phyloP scores from a whole-genome alignment of 2,113 vertebrate species.

The Anoplopoma fimbria region DNA sequence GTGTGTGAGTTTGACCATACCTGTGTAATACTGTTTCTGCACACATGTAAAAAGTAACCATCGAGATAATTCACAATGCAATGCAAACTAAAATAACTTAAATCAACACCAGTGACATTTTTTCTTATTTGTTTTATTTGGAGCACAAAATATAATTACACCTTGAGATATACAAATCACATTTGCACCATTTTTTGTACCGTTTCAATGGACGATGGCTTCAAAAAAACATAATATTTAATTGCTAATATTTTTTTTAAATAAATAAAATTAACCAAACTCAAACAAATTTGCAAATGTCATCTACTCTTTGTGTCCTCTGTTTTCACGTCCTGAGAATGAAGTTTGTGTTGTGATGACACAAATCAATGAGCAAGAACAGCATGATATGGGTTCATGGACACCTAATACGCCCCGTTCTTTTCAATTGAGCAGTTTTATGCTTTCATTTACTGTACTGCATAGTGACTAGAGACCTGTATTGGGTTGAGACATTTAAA shows the following conservation, averaged over 20 bases:
- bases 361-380: constrained; percentile 51
- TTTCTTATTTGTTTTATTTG: constrained; percentile 79
- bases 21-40: not conserved
- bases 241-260: constrained; percentile 77
- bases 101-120: constrained; percentile 2
- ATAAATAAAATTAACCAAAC: constrained; percentile 81
- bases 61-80: not conserved
- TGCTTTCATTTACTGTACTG: constrained; percentile 78
- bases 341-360: constrained; percentile 56
- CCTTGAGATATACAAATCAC: constrained; percentile 83
- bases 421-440: constrained; percentile 65
- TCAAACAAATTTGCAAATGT: constrained; percentile 67
- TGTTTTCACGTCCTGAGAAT: constrained; percentile 75
- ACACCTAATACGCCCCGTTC: constrained; percentile 42
- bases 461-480: constrained; percentile 76
- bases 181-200: constrained; percentile 77
- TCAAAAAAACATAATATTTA: constrained; percentile 69
- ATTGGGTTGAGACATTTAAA: constrained; percentile 51
- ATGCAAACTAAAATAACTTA: constrained; percentile 21
- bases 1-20: not conserved
- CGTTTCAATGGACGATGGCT: constrained; percentile 73
- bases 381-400: constrained; percentile 39
- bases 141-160: constrained; percentile 85
- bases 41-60: not conserved
- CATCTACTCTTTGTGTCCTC: constrained; percentile 66